Evolutionary conservation across 2,113 vertebrate species (phyloP).

Genomic region (Psettodes erumei): DNA sequence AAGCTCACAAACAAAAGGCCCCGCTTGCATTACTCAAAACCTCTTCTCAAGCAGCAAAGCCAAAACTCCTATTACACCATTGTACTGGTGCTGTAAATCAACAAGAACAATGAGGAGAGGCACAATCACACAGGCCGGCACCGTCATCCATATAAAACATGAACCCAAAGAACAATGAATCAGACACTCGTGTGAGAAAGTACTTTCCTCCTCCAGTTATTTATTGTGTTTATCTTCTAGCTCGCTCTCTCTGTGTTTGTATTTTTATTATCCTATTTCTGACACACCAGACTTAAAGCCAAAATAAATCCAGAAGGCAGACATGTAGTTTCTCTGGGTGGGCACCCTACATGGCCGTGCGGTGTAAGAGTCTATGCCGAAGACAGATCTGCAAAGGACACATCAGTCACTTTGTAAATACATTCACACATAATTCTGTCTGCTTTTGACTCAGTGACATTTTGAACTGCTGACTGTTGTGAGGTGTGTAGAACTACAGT

Average conservation of each 20-base stretch:
- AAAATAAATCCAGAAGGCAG: slow-evolving; percentile 28
- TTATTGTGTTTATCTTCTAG: slow-evolving; percentile 66
- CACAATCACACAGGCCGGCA: slow-evolving; percentile 69
- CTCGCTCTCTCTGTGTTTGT: slow-evolving; percentile 50
- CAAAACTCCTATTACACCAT: slow-evolving; percentile 79
- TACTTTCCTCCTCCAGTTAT: slow-evolving; percentile 65
- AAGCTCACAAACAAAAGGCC: slow-evolving; percentile 81
- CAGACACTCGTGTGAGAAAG: slow-evolving; percentile 56
- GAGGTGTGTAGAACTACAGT: neutral
- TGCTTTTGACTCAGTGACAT: slow-evolving; percentile 22
- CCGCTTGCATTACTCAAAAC: slow-evolving; percentile 76
- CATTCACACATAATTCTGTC: neutral
- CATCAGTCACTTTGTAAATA: slow-evolving; percentile 3
- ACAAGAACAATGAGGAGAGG: slow-evolving; percentile 73
- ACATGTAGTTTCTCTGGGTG: slow-evolving; percentile 38
- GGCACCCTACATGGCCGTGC: slow-evolving; percentile 35
- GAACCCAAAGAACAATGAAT: slow-evolving; percentile 72
- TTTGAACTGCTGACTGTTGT: slow-evolving; percentile 6
- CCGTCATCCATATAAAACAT: slow-evolving; percentile 73
- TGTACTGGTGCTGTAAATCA: slow-evolving; percentile 80
- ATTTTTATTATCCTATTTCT: slow-evolving; percentile 59
- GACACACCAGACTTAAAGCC: slow-evolving; percentile 36
- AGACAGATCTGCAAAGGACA: neutral
- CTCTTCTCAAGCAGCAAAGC: slow-evolving; percentile 75
- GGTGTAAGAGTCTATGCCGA: slow-evolving; percentile 7